Percentiles rank a stretch among this genome's conserved stretches.
Evolutionary conservation across 2,888 invertebrate genomes (phyloP).

Genomic region (Drosophila paranaensis): DNA sequence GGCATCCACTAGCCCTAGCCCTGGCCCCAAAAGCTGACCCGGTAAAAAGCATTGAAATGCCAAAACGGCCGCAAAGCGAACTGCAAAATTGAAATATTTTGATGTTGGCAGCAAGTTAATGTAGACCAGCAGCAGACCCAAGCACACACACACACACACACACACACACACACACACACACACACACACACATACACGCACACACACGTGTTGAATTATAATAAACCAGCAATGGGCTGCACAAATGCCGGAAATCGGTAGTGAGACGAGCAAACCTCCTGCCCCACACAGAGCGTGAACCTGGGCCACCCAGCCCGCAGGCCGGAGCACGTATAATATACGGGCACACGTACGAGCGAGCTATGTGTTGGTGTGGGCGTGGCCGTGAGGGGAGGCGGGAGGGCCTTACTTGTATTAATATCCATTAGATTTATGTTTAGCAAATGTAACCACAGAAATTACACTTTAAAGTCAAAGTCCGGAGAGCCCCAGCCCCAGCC

Average conservation of each 20-base stretch:
- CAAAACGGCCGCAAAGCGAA: slow-evolving; percentile 71
- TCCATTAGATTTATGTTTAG: slow-evolving; percentile 78
- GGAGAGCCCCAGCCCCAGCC: neutral
- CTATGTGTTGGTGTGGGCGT: neutral
- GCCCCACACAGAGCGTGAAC: slow-evolving; percentile 1
- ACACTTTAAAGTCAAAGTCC: slow-evolving; percentile 68
- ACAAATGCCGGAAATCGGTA: slow-evolving; percentile 77
- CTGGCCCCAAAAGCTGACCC: slow-evolving; percentile 34
- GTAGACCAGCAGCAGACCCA: slow-evolving; percentile 46
- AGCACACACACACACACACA: slow-evolving; percentile 40
- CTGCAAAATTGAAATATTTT: slow-evolving; percentile 77
- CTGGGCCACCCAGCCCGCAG: slow-evolving; percentile 4
- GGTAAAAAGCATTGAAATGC: slow-evolving; percentile 62
- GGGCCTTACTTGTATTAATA: slow-evolving; percentile 72
- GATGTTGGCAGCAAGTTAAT: slow-evolving; percentile 69
- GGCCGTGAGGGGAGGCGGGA: neutral
- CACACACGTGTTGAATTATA: slow-evolving; percentile 73
- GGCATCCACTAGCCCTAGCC: slow-evolving; percentile 1
- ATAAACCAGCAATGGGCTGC: slow-evolving; percentile 74
- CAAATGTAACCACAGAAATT: slow-evolving; percentile 78
- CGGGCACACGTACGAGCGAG: slow-evolving; percentile 62
- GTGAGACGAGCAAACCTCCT: slow-evolving; percentile 52
- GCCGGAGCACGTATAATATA: slow-evolving; percentile 69
- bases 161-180: slow-evolving; percentile 8
- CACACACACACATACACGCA: slow-evolving; percentile 42